These are phyloP conservation scores for Sebastes oblongus DNA, from an alignment of 2,797 vertebrate genomes.

Conservation along the genomic window DNA sequence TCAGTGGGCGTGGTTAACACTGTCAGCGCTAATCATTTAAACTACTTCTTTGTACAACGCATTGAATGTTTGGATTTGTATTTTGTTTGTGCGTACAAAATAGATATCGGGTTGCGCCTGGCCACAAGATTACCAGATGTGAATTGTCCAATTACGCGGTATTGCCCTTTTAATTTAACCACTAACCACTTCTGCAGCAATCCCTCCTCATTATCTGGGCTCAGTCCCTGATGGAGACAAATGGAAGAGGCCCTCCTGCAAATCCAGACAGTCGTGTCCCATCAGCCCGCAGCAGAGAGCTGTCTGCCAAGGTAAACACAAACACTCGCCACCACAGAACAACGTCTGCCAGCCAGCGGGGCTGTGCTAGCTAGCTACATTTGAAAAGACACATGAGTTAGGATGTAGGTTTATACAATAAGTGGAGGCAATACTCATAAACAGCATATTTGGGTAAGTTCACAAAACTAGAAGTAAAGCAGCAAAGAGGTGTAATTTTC, in stretches of 20 bases:
- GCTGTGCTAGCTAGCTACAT: conserved; percentile 23
- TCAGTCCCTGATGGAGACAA: conserved; percentile 66
- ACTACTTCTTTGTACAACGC: background rate
- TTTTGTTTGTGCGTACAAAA: conserved; percentile 1
- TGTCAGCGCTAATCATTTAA: background rate
- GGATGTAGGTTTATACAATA: background rate
- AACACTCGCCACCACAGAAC: conserved; percentile 53
- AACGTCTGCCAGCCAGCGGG: conserved; percentile 45
- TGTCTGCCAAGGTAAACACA: conserved; percentile 73
- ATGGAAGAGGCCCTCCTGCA: conserved; percentile 53
- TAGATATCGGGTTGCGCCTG: background rate
- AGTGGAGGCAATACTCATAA: background rate
- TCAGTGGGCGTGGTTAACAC: background rate
- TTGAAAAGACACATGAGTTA: conserved; percentile 32
- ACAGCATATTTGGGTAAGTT: background rate
- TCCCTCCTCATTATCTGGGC: conserved; percentile 61
- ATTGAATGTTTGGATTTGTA: background rate
- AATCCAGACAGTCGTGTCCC: conserved; percentile 63
- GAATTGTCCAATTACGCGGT: conserved; percentile 40
- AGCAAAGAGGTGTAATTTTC: background rate
- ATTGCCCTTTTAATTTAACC: conserved; percentile 52
- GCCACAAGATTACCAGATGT: conserved; percentile 29
- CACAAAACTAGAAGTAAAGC: too few relatives aligned
- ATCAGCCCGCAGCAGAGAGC: conserved; percentile 58
- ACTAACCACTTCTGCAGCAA: conserved; percentile 58